Evolutionary conservation across 2,888 invertebrate species (phyloP), one percentile per base, ranked within the genome.

Genomic region (Heteropelma amictum): DNA sequence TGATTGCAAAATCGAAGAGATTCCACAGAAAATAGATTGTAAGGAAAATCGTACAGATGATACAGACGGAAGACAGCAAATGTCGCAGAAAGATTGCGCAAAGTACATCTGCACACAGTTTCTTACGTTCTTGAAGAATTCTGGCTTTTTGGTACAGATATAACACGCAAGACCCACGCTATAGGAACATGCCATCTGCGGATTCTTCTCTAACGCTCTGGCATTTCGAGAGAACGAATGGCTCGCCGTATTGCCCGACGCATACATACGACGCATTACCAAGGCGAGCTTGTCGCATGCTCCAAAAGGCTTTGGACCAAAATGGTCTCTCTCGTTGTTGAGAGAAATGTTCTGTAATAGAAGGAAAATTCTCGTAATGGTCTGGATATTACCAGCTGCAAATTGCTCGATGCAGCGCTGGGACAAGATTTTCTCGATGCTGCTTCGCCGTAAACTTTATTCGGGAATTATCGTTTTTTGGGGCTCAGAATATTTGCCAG

Each of bases 221-320:
- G 60, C 28, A 73, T 76, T 78, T 76, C 64, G 40, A 61, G 79
- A 78, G 77, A 80, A 79, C 75, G 78, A 79, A 80, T 74, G 76
- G 76, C 77, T 72, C 79, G 77, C 73, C 77, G 81, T 79, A 82
- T 82, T 81, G 76, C 75, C 70, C 74, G 76, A 69, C 81, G 83
- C 82, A 83, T 83, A 83, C 73, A 81, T 81, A 82, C 81, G 81
- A 82, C 78, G 79, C 77, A 83, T 82, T 83, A 82, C 72, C 60
- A 23, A 26, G 33, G 30, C n/a, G 14, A 51, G 56, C 53, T 56
- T 68, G 42, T 61, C 53, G 67, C 23, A 68, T 54, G 58, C 47
- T 47, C 45, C 42, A 45, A 56, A 68, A 63, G 61, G 38, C 60
- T 42, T 42, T 12, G 14, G 30, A 28, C 51, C 51, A 38, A 26